Percentiles rank a stretch among this genome's conserved stretches.
phyloP scores from a whole-genome alignment of 2,113 vertebrate species.

The Dipodomys ordii region DNA sequence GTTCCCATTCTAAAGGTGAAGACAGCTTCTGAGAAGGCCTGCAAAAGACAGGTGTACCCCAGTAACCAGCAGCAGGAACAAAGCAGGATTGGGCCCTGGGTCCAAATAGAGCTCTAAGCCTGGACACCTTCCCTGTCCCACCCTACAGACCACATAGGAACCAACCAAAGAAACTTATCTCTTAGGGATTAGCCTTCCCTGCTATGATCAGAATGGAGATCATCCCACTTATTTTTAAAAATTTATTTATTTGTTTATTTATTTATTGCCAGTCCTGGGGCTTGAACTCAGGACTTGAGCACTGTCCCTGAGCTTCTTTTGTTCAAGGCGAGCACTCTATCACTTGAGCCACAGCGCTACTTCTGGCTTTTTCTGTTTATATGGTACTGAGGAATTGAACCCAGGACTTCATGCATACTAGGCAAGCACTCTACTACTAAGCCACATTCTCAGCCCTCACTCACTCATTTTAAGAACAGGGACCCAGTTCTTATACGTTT shows the following conservation, averaged over 20 bases:
- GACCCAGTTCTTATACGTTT: neutral
- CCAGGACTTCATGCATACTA: too few species aligned
- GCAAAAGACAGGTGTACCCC: neutral
- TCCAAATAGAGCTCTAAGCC: neutral
- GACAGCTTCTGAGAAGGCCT: neutral
- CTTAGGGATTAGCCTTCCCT: neutral
- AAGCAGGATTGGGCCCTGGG: neutral
- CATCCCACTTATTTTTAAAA: neutral
- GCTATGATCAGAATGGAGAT: neutral
- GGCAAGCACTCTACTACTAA: too few species aligned
- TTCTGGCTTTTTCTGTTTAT: too few species aligned
- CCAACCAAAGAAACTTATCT: neutral
- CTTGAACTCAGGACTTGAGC: too few species aligned
- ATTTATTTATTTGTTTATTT: too few species aligned
- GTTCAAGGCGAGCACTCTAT: too few species aligned
- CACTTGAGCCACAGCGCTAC: too few species aligned
- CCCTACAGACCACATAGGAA: neutral
- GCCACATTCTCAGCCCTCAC: too few species aligned
- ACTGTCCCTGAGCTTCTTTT: too few species aligned
- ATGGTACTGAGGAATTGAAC: too few species aligned
- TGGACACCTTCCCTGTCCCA: neutral
- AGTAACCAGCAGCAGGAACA: neutral
- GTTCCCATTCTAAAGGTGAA: neutral
- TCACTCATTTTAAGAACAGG: constrained; percentile 21
- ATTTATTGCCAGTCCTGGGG: too few species aligned